phyloP scores from a whole-genome alignment of 2,888 invertebrate genomes.

The Eurytoma adleriae region DNA sequence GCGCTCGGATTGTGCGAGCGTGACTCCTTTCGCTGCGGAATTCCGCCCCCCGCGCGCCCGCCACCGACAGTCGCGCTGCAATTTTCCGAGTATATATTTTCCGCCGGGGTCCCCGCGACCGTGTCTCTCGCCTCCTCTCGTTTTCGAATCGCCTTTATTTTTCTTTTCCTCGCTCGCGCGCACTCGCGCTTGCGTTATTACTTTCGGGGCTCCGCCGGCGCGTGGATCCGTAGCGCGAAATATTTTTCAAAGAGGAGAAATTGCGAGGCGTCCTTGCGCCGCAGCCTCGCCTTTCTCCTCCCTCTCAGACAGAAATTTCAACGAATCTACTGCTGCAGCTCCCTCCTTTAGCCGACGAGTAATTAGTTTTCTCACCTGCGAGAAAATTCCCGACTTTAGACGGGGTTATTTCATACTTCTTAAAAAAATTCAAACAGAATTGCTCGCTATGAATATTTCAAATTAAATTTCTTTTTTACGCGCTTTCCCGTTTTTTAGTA shows the following conservation, averaged over 20 bases:
- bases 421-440: too few species aligned
- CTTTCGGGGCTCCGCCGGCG: constrained; percentile 2
- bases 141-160: constrained; percentile 29
- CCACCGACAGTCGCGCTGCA: constrained; percentile 19
- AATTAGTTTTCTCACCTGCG: too few species aligned
- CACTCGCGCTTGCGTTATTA: constrained; percentile 11
- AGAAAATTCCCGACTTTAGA: too few species aligned
- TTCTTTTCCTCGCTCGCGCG: constrained; percentile 2
- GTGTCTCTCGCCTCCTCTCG: constrained; percentile 10
- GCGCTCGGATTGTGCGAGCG: background rate
- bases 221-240: background rate
- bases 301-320: too few species aligned
- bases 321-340: too few species aligned
- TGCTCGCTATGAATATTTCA: too few species aligned
- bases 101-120: background rate
- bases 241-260: constrained; percentile 17
- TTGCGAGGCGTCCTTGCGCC: background rate
- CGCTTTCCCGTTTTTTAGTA: too few species aligned
- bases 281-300: background rate
- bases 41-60: background rate
- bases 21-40: background rate
- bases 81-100: constrained; percentile 49
- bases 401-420: too few species aligned
- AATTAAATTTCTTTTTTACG: too few species aligned
- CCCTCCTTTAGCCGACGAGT: too few species aligned